Conservation (phyloP, 2,113 vertebrate species). For the Cheilinus undulatus region DNA sequence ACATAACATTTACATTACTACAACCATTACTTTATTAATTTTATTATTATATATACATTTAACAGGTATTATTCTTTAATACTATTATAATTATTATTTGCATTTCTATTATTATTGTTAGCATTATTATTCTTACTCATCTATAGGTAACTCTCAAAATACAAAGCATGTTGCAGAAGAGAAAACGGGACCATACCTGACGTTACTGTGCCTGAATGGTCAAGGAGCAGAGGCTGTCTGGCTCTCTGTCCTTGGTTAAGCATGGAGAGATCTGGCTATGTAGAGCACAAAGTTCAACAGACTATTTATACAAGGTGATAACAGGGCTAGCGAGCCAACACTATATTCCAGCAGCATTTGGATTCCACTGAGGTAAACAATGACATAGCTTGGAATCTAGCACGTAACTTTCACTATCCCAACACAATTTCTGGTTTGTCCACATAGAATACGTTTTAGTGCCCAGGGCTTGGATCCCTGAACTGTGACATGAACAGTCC, state of each 20-base stretch:
- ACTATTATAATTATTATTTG: conserved; percentile 70
- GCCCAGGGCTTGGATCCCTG: conserved; percentile 43
- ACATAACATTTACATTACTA: conserved; percentile 94
- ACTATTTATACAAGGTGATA: conserved; percentile 82
- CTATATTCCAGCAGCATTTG: conserved; percentile 75
- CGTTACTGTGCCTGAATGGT: conserved; percentile 83
- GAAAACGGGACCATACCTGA: conserved; percentile 85
- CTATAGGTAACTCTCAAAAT: conserved; percentile 77
- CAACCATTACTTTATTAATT: conserved; percentile 82
- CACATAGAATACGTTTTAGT: conserved; percentile 56
- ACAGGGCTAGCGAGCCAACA: conserved; percentile 74
- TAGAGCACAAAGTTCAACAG: conserved; percentile 78
- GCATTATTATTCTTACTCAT: conserved; percentile 53
- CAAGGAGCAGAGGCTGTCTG: conserved; percentile 73
- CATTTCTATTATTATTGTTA: conserved; percentile 61
- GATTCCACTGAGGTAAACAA: conserved; percentile 77
- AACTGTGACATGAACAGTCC: conserved; percentile 42
- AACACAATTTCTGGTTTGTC: conserved; percentile 64
- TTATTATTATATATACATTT: conserved; percentile 84
- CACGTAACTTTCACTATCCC: conserved; percentile 72
- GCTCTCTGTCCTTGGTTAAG: conserved; percentile 79
- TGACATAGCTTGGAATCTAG: conserved; percentile 74
- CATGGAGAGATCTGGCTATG: conserved; percentile 82
- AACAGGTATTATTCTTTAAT: conserved; percentile 78
- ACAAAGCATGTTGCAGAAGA: conserved; percentile 85